phyloP scores from a whole-genome alignment of 2,113 vertebrate species.

The Lycaon pictus region DNA sequence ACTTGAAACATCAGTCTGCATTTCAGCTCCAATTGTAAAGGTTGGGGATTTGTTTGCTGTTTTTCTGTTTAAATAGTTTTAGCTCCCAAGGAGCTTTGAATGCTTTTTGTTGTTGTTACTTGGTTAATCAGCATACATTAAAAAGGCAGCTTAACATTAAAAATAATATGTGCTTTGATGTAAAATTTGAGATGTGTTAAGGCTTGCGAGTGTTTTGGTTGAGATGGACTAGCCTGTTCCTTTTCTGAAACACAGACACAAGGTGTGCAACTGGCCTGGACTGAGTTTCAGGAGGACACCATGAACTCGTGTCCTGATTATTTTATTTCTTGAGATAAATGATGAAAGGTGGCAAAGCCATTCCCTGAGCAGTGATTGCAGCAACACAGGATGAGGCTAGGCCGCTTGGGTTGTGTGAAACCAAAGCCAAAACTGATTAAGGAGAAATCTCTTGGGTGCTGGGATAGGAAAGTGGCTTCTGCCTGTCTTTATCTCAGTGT shows the following conservation, averaged over 20 bases:
- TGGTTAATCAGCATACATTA: not conserved
- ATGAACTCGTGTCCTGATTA: not conserved
- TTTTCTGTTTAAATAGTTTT: conserved; percentile 7
- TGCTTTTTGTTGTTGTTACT: not conserved
- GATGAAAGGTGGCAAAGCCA: conserved; percentile 54
- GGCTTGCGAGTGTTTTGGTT: not conserved
- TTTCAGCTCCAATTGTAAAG: not conserved
- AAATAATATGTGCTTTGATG: not conserved
- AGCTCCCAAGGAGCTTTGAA: conserved; percentile 17
- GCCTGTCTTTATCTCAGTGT: not conserved
- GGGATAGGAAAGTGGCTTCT: not conserved
- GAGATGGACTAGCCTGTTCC: not conserved
- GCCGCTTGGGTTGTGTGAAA: not conserved
- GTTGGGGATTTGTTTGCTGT: not conserved
- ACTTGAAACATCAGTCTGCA: not conserved
- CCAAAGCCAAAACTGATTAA: conserved; percentile 38
- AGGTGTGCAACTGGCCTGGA: not conserved
- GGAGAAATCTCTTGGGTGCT: not conserved
- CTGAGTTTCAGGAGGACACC: not conserved
- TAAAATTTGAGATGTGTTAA: not conserved
- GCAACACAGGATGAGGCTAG: not conserved
- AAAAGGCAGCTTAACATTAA: conserved; percentile 13
- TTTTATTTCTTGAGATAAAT: conserved; percentile 59
- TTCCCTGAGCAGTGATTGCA: conserved; percentile 5
- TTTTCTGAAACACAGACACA: not conserved